Conservation (phyloP, 2,888 invertebrate genomes). For the Apotomis betuletana region DNA sequence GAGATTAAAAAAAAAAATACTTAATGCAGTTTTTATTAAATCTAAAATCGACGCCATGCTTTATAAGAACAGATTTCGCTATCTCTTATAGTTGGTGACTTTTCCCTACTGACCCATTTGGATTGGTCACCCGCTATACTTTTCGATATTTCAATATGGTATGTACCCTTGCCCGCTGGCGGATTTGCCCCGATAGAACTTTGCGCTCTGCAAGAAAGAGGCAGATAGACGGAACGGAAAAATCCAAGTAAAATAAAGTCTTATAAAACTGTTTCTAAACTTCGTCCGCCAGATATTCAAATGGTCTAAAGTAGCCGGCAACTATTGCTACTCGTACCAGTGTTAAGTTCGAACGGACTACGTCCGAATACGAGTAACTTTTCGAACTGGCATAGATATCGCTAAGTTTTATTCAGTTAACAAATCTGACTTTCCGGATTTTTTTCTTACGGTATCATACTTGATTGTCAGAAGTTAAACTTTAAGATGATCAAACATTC, state of each 20-base stretch:
- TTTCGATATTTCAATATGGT: too few relatives aligned
- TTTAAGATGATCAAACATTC: background rate
- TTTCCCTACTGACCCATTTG: too few relatives aligned
- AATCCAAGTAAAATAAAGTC: background rate
- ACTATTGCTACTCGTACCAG: conserved; percentile 5
- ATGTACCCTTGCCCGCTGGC: too few relatives aligned
- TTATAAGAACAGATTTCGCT: too few relatives aligned
- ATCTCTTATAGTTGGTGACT: too few relatives aligned
- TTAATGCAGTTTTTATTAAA: too few relatives aligned
- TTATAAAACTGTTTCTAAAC: conserved; percentile 8
- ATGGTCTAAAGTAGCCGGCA: background rate
- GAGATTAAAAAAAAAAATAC: too few relatives aligned
- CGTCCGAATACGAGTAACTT: background rate
- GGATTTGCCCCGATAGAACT: too few relatives aligned
- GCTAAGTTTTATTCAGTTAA: background rate
- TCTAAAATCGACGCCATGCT: too few relatives aligned
- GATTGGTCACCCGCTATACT: too few relatives aligned
- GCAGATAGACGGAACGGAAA: background rate
- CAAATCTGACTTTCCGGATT: background rate
- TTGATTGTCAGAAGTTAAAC: background rate
- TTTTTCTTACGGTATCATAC: background rate
- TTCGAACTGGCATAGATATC: background rate
- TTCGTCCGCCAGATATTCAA: conserved; percentile 9
- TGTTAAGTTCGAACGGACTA: background rate
- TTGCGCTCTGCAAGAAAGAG: too few relatives aligned